Evolutionary conservation across 2,888 invertebrate genomes (phyloP).

Genomic region (Zaprionus obscuricornis): DNA sequence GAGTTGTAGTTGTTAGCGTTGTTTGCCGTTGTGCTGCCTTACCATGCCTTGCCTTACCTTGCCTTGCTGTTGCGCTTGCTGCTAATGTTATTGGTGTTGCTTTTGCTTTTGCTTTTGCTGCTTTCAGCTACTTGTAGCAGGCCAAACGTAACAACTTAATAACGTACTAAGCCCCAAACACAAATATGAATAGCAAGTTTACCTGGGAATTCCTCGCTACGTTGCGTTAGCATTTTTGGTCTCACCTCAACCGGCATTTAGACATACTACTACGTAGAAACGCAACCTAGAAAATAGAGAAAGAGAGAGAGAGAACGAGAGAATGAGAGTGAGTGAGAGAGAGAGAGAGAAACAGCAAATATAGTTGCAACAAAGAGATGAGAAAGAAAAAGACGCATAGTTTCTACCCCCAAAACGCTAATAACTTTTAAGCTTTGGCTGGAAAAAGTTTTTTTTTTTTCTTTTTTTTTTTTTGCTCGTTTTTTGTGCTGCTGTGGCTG

Average conservation of each 20-base stretch:
- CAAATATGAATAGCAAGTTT: slow-evolving; percentile 75
- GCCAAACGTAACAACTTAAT: slow-evolving; percentile 78
- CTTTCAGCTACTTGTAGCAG: slow-evolving; percentile 63
- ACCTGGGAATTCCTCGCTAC: slow-evolving; percentile 44
- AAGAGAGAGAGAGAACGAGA: slow-evolving; percentile 11
- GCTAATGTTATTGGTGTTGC: slow-evolving; percentile 20
- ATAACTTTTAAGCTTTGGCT: slow-evolving; percentile 76
- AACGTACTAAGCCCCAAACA: slow-evolving; percentile 78
- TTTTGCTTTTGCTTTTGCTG: slow-evolving; percentile 24
- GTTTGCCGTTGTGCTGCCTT: slow-evolving; percentile 12
- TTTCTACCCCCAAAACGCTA: slow-evolving; percentile 68
- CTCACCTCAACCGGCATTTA: slow-evolving; percentile 57
- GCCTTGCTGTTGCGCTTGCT: slow-evolving; percentile 17
- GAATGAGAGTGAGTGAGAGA: not conserved
- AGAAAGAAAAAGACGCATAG: slow-evolving; percentile 24
- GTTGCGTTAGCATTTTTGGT: slow-evolving; percentile 64
- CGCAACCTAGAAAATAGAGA: too few relatives aligned
- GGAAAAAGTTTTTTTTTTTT: slow-evolving; percentile 56
- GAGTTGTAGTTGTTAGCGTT: slow-evolving; percentile 27
- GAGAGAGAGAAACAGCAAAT: slow-evolving; percentile 2
- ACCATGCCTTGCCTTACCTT: too few relatives aligned
- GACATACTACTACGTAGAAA: not conserved
- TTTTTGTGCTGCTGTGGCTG: slow-evolving; percentile 9
- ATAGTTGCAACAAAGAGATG: slow-evolving; percentile 9
- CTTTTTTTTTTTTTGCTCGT: slow-evolving; percentile 19